A percentile compares a stretch with the other conserved stretches of the same genome.
phyloP scores from a whole-genome alignment of 2,113 vertebrate genomes.

The Bettongia penicillata region DNA sequence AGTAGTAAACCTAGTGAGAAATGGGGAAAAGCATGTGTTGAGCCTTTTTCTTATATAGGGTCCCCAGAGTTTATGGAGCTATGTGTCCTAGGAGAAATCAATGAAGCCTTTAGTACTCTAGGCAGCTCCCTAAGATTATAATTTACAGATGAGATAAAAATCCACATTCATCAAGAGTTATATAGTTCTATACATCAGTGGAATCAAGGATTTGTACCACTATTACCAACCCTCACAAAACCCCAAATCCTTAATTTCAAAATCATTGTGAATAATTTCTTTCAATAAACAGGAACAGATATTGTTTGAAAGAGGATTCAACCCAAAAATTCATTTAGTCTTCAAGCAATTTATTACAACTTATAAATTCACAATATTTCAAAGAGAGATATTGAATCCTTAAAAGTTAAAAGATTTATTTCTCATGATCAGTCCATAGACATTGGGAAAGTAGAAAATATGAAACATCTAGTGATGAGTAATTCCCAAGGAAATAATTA shows the following conservation, averaged over 20 bases:
- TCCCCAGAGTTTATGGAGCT: not conserved
- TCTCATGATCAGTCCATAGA: constrained; percentile 68
- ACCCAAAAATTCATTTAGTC: constrained; percentile 56
- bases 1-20: not conserved
- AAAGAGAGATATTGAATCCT: constrained; percentile 68
- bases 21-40: not conserved
- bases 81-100: not conserved
- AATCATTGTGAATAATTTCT: constrained; percentile 23
- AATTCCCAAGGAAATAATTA: constrained; percentile 80
- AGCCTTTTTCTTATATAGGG: not conserved
- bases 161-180: not conserved
- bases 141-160: not conserved
- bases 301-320: constrained; percentile 56
- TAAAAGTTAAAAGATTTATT: constrained; percentile 70
- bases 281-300: constrained; percentile 41
- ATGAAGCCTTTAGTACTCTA: not conserved
- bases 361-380: constrained; percentile 58
- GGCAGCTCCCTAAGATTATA: not conserved
- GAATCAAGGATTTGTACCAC: not conserved
- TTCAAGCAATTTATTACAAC: constrained; percentile 46
- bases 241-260: not conserved
- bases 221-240: not conserved
- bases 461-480: constrained; percentile 77
- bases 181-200: not conserved
- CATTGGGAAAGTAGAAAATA: constrained; percentile 69